Conservation (phyloP, 1,140 invertebrate genomes). For the Chironomus tepperi region DNA sequence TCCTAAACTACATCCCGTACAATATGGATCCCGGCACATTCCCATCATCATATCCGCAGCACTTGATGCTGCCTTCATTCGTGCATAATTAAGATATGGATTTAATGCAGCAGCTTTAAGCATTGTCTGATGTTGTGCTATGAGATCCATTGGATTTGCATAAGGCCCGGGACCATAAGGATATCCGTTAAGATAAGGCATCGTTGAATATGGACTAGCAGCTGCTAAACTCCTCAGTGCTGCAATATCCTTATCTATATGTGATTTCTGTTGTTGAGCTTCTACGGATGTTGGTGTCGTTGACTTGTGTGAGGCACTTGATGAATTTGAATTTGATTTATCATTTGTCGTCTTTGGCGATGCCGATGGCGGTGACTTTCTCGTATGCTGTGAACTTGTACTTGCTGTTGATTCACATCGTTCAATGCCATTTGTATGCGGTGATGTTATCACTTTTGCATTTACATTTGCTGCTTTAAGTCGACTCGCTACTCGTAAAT, state of each 20-base stretch:
- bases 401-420: constrained; percentile 1
- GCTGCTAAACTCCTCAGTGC: constrained; percentile 44
- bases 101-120: constrained; percentile 55
- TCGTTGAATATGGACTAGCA: constrained; percentile 55
- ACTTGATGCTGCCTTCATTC: constrained; percentile 49
- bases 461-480: constrained; percentile 35
- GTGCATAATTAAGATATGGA: constrained; percentile 62
- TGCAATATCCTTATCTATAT: constrained; percentile 30
- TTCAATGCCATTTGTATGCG: constrained; percentile 29
- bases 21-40: constrained; percentile 84
- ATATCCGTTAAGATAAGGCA: constrained; percentile 46
- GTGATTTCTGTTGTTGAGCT: constrained; percentile 30
- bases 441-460: constrained; percentile 35
- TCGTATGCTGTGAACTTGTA: not conserved
- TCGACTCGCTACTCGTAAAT: constrained; percentile 33
- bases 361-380: constrained; percentile 33
- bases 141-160: constrained; percentile 57
- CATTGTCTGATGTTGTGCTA: constrained; percentile 60
- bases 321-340: constrained; percentile 27
- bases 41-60: constrained; percentile 46
- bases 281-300: constrained; percentile 31
- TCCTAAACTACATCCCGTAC: constrained; percentile 79
- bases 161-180: constrained; percentile 40
- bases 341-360: constrained; percentile 36
- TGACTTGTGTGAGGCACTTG: not conserved